phyloP scores from a whole-genome alignment of 2,797 vertebrate species.

The Cichlasoma orientale region DNA sequence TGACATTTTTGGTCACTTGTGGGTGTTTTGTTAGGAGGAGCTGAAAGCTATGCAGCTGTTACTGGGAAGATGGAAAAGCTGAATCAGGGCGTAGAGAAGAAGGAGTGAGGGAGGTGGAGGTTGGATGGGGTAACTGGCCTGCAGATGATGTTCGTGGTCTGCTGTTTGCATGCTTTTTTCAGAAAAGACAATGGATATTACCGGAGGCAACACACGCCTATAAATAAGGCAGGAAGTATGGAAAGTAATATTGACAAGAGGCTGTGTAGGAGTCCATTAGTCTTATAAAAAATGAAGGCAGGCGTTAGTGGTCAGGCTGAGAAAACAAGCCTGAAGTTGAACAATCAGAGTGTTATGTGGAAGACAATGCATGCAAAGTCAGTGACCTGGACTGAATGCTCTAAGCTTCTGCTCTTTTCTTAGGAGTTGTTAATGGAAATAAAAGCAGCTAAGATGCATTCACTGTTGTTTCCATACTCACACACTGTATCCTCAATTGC shows the following conservation, averaged over 20 bases:
- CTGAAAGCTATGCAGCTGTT: slow-evolving; percentile 32
- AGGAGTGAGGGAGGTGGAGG: not conserved
- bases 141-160: slow-evolving; percentile 37
- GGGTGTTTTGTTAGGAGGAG: slow-evolving; percentile 60
- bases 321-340: slow-evolving; percentile 60
- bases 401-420: slow-evolving; percentile 54
- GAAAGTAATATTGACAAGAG: slow-evolving; percentile 66
- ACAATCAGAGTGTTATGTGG: slow-evolving; percentile 48
- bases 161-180: slow-evolving; percentile 57
- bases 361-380: slow-evolving; percentile 70
- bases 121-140: slow-evolving; percentile 15
- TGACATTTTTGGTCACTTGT: slow-evolving; percentile 65
- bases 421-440: slow-evolving; percentile 50
- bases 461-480: slow-evolving; percentile 1
- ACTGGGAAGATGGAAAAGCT: slow-evolving; percentile 57
- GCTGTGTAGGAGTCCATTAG: slow-evolving; percentile 76
- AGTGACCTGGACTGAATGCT: slow-evolving; percentile 60
- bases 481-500: slow-evolving; percentile 6
- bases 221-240: slow-evolving; percentile 76
- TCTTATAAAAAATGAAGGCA: slow-evolving; percentile 82
- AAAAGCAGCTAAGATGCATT: slow-evolving; percentile 40
- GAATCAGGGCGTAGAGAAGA: slow-evolving; percentile 42
- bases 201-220: slow-evolving; percentile 56
- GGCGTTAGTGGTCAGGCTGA: slow-evolving; percentile 56
- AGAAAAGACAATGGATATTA: slow-evolving; percentile 71